These are phyloP conservation scores for Oryzias javanicus DNA, from an alignment of 2,113 vertebrate species.

Conservation along the genomic window DNA sequence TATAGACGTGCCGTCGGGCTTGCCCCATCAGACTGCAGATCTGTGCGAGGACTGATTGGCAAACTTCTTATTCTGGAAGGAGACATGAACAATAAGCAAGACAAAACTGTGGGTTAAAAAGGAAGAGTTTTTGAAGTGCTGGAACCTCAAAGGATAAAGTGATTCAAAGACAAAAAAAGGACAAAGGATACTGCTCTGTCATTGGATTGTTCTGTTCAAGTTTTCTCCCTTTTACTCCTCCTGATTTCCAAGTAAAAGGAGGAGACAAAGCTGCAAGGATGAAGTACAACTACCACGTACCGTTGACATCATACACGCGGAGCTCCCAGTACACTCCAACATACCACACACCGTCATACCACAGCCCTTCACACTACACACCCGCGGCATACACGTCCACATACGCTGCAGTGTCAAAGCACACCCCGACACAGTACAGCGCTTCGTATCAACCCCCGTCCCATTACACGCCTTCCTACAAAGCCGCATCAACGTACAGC, in stretches of 20 bases:
- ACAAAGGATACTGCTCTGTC: slow-evolving; percentile 41
- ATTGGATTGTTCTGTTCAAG: slow-evolving; percentile 48
- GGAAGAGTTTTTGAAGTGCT: slow-evolving; percentile 12
- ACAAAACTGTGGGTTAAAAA: slow-evolving; percentile 15
- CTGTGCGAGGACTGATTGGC: slow-evolving; percentile 11
- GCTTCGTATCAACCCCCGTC: slow-evolving; percentile 54
- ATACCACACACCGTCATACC: slow-evolving; percentile 57
- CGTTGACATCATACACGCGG: slow-evolving; percentile 59
- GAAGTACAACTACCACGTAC: slow-evolving; percentile 81
- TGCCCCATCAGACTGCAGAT: slow-evolving; percentile 28
- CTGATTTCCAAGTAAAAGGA: slow-evolving; percentile 32
- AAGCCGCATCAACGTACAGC: slow-evolving; percentile 45
- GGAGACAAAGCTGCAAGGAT: slow-evolving; percentile 66
- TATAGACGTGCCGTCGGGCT: slow-evolving; percentile 58
- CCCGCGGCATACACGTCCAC: slow-evolving; percentile 20
- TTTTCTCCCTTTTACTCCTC: slow-evolving; percentile 45
- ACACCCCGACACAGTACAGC: slow-evolving; percentile 63
- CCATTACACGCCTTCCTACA: slow-evolving; percentile 60
- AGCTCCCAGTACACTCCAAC: slow-evolving; percentile 61
- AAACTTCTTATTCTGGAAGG: background rate
- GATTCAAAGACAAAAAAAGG: slow-evolving; percentile 25
- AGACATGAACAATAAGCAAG: slow-evolving; percentile 7
- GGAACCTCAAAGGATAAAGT: slow-evolving; percentile 29
- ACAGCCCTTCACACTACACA: slow-evolving; percentile 63
- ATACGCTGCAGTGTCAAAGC: slow-evolving; percentile 48